Percentiles rank a stretch among this genome's conserved stretches.
phyloP scores from a whole-genome alignment of 2,888 invertebrate genomes.

The Serrognathus titanus region DNA sequence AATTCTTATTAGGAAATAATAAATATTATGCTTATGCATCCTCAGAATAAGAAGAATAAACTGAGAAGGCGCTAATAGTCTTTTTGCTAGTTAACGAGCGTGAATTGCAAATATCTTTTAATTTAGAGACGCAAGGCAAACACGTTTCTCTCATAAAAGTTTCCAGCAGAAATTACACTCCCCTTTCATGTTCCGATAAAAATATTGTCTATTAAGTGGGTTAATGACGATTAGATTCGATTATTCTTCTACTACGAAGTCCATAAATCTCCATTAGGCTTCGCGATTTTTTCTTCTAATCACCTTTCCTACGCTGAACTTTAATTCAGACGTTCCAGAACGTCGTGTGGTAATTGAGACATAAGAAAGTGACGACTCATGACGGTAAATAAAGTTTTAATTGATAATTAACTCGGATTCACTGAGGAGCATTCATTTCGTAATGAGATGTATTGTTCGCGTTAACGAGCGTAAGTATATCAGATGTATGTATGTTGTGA shows the following conservation, averaged over 20 bases:
- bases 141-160: too few species aligned
- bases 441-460: constrained; percentile 12
- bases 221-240: constrained; percentile 8
- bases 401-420: constrained; percentile 10
- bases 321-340: constrained; percentile 7
- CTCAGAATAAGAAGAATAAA: too few species aligned
- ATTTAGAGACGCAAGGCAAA: too few species aligned
- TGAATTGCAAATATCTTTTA: too few species aligned
- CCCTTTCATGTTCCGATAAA: not conserved
- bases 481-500: not conserved
- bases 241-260: not conserved
- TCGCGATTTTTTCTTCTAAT: not conserved
- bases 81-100: too few species aligned
- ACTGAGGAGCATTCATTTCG: constrained; percentile 3
- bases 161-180: too few species aligned
- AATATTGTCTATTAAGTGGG: constrained; percentile 10
- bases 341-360: constrained; percentile 2
- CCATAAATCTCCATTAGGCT: not conserved
- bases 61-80: too few species aligned
- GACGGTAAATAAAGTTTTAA: constrained; percentile 10
- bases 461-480: not conserved
- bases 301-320: not conserved
- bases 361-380: constrained; percentile 8
- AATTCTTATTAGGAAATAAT: too few species aligned
- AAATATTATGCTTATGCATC: too few species aligned